Conservation (phyloP, 2,888 invertebrate species). For the Acrobasis consociella region DNA sequence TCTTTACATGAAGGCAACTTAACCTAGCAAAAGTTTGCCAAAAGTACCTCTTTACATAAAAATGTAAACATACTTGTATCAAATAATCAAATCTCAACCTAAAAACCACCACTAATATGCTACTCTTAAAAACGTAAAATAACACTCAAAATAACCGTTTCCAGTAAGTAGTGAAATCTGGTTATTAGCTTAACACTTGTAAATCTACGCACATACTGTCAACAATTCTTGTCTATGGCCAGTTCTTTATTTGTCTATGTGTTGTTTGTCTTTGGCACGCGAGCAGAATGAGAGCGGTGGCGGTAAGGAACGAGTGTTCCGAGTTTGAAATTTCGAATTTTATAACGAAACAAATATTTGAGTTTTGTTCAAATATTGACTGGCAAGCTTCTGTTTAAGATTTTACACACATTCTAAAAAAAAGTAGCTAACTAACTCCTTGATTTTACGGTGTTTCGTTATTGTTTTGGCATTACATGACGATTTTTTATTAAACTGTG, state of each 20-base stretch:
- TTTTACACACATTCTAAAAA: conserved; percentile 6
- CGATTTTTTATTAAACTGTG: too few relatives aligned
- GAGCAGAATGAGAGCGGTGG: conserved; percentile 29
- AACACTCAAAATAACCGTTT: conserved; percentile 23
- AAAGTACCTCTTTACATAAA: neutral
- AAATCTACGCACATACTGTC: conserved; percentile 32
- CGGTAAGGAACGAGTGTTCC: conserved; percentile 15
- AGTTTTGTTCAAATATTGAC: conserved; percentile 15
- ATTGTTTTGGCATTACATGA: too few relatives aligned
- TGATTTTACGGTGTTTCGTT: neutral
- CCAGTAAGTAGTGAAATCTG: conserved; percentile 19
- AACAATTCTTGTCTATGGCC: conserved; percentile 27
- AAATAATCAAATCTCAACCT: conserved; percentile 1
- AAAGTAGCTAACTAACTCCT: neutral
- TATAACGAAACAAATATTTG: conserved; percentile 28
- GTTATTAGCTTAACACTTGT: conserved; percentile 31
- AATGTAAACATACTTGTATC: neutral
- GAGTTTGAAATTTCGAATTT: conserved; percentile 31
- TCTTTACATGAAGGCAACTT: neutral
- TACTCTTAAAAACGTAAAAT: conserved; percentile 2
- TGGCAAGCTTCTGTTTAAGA: conserved; percentile 20
- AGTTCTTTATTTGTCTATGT: conserved; percentile 20
- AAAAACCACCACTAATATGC: conserved; percentile 16
- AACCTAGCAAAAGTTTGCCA: neutral
- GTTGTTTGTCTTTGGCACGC: conserved; percentile 33